These are phyloP conservation scores for Bombus confusus DNA, from an alignment of 1,140 invertebrate species.

Conservation along the genomic window DNA sequence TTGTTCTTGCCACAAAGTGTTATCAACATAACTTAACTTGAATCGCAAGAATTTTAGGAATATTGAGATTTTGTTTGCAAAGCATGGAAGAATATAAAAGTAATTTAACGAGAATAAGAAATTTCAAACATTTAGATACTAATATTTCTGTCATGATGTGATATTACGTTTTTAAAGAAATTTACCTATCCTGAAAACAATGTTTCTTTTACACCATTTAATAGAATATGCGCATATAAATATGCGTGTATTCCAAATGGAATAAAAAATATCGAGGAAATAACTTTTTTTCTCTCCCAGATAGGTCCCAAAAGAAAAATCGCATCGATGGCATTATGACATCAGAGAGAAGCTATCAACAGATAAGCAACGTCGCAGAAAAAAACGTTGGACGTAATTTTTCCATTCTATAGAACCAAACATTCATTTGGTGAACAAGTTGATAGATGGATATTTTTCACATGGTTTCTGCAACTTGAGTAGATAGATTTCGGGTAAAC, in stretches of 20 bases:
- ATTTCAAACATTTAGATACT: neutral
- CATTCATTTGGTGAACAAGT: neutral
- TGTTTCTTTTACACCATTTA: neutral
- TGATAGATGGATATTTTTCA: neutral
- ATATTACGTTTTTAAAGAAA: neutral
- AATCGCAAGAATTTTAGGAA: neutral
- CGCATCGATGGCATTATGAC: neutral
- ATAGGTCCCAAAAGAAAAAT: neutral
- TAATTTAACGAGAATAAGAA: neutral
- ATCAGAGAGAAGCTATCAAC: neutral
- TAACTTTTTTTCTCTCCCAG: neutral
- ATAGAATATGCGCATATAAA: neutral
- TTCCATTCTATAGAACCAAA: neutral
- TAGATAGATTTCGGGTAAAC: neutral
- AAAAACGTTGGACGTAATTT: neutral
- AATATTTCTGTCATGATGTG: neutral
- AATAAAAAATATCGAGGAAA: neutral
- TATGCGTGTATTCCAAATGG: neutral
- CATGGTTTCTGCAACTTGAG: neutral
- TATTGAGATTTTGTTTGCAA: neutral
- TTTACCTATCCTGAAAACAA: neutral
- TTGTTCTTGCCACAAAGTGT: neutral
- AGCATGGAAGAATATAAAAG: neutral
- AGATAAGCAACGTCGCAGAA: neutral
- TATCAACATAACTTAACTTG: neutral